Evolutionary conservation across 2,113 vertebrate species (phyloP).

Genomic region (western clawed frog (Xenopus tropicalis)): UCB_Xtro_10.0 CM004445.2:124999001-124999500

Average conservation of each 20-base stretch:
- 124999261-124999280: slow-evolving; percentile 7
- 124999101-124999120: no score
- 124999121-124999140: no score
- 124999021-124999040: rapidly evolving
- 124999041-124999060: no score
- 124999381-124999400: slow-evolving; percentile 37
- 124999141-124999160: no score
- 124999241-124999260: not conserved
- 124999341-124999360: slow-evolving; percentile 6
- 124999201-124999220: no score
- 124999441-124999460: slow-evolving; percentile 24
- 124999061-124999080: no score
- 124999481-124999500: not conserved
- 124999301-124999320: slow-evolving; percentile 6
- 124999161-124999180: no score
- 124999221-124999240: not conserved
- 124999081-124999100: no score
- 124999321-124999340: slow-evolving; percentile 9
- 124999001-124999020: no score
- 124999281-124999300: not conserved
- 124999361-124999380: slow-evolving; percentile 26
- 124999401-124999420: slow-evolving; percentile 45
- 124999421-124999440: slow-evolving; percentile 41
- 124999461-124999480: slow-evolving; percentile 34
- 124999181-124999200: no score